Evolutionary conservation across 2,888 invertebrate species (phyloP).

Genomic region (Oegoconia quadripuncta): DNA sequence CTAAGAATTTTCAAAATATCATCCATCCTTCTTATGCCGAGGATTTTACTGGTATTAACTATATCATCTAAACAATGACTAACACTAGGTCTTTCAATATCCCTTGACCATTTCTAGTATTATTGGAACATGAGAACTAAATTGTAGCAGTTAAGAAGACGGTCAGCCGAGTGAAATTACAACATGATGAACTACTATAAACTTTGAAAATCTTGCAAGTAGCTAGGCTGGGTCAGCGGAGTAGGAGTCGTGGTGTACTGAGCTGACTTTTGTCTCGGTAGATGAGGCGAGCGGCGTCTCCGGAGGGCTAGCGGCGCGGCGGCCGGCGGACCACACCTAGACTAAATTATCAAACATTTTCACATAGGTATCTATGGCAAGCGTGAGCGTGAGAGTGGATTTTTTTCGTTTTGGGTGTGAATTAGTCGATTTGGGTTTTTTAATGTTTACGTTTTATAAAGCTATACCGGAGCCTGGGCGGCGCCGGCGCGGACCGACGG

Average conservation of each 20-base stretch:
- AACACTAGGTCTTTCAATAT: too few relatives aligned
- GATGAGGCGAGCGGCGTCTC: constrained; percentile 74
- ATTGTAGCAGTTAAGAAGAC: too few relatives aligned
- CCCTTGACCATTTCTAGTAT: too few relatives aligned
- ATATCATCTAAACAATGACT: too few relatives aligned
- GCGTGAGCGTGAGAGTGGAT: constrained; percentile 80
- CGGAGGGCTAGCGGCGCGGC: constrained; percentile 67
- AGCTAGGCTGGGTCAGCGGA: neutral
- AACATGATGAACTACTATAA: too few relatives aligned
- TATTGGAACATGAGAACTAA: too few relatives aligned
- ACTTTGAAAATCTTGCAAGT: neutral
- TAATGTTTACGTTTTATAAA: constrained; percentile 76
- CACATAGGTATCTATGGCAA: constrained; percentile 80
- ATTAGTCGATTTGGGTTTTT: constrained; percentile 79
- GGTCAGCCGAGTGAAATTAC: too few relatives aligned
- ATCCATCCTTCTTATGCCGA: too few relatives aligned
- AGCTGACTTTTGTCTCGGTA: constrained; percentile 79
- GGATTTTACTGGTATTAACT: too few relatives aligned
- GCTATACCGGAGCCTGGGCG: constrained; percentile 72
- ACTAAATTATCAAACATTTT: constrained; percentile 77
- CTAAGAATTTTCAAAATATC: neutral
- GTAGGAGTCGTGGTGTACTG: constrained; percentile 25
- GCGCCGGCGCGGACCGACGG: constrained; percentile 50
- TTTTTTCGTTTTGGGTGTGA: constrained; percentile 79
- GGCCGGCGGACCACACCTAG: constrained; percentile 73